Base-by-base conservation (phyloP, 2,888 invertebrate genomes). In the Charanyca ferruginea region DNA sequence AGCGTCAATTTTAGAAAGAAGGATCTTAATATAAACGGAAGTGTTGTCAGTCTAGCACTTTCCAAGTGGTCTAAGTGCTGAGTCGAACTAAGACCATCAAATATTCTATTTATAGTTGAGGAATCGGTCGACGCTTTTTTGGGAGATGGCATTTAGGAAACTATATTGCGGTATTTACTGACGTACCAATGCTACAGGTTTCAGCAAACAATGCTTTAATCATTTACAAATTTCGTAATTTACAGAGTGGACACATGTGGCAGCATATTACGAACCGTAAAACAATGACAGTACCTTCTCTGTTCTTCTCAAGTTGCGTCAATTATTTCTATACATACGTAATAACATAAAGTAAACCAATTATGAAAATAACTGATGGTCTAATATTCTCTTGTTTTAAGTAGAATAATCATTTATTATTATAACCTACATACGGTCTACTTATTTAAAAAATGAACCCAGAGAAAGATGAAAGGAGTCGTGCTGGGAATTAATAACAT, bases 211-310 rank as follows among this genome's bases (percentile, higher is more conserved):
- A 67, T 38, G 22, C 18, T 25, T 28, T 52, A 18, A 45, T 52
- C 38, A 32, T 35, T 20, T 23, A 47, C 49, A 2, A 16, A 66
- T 13, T 49, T 55, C 25, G 23, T 38, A 49, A 32, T 32, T 11
- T 9, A 32, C 32, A 44, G 42, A 57, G 18, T 28, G 22, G 20
- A 18, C 9, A 25, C 35, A 22, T 16, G 16, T 44, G 8, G 42
- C 25, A 32, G 18, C 13, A 11, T 35, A 35, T 16, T 18, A 32
- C 45, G 28, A 49, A 16, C 41, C 45, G 6, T 58, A 13, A 28
- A 48, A 72, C 28, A 60, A 48, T 60, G 45, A 52, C 28, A 54
- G 54, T 54, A 22, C 57, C 20, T 42, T 38, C n/a, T 48, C 32
- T 0, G 25, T 22, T 72, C 41, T 23, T 52, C 1, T 35, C 18